Conservation (phyloP, 2,888 invertebrate species). For the Hydrotaea cyrtoneurina region DNA sequence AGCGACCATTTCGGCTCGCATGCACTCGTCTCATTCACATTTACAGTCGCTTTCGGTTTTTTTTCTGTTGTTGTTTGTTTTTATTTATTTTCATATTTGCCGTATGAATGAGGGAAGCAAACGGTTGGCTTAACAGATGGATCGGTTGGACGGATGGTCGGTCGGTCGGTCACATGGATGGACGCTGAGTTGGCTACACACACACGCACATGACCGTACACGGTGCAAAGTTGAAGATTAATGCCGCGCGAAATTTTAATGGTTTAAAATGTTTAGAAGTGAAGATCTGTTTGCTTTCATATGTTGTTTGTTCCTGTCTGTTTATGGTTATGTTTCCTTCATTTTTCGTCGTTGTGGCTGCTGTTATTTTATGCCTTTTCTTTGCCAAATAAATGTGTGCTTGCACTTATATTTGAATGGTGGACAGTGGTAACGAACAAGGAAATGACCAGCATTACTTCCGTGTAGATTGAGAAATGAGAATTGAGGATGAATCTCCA, state of each 20-base stretch:
- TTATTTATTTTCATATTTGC: not conserved
- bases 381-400: constrained; percentile 27
- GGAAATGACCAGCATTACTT: too few relatives aligned
- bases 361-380: constrained; percentile 19
- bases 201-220: constrained; percentile 46
- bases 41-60: not conserved
- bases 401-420: constrained; percentile 38
- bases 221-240: constrained; percentile 64
- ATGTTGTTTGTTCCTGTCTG: constrained; percentile 32
- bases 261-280: constrained; percentile 57
- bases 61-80: not conserved
- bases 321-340: constrained; percentile 55
- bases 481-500: too few relatives aligned
- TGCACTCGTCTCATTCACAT: not conserved
- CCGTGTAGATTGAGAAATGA: too few relatives aligned
- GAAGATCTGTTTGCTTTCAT: constrained; percentile 53
- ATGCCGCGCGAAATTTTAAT: constrained; percentile 68
- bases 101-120: not conserved
- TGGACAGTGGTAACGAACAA: not conserved
- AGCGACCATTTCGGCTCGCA: not conserved
- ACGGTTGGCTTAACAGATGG: constrained; percentile 51
- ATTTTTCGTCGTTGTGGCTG: constrained; percentile 20
- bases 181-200: too few relatives aligned
- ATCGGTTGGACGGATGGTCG: constrained; percentile 58
- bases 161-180: too few relatives aligned